phyloP scores from a whole-genome alignment of 2,797 vertebrate species.

The Delichon dasypus region DNA sequence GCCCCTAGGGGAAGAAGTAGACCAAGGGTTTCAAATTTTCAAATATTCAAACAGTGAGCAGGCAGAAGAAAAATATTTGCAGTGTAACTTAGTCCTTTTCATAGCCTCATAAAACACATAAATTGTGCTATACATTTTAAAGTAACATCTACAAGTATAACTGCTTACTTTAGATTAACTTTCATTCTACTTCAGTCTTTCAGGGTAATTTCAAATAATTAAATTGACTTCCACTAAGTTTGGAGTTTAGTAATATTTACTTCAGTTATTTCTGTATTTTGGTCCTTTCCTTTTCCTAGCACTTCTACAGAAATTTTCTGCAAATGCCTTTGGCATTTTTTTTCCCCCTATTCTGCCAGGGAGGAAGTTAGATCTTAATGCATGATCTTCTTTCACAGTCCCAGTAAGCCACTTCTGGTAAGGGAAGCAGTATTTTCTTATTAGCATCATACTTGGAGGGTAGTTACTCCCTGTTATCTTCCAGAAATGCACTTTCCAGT shows the following conservation, averaged over 20 bases:
- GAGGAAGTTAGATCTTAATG: neutral
- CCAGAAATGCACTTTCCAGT: neutral
- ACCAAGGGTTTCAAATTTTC: neutral
- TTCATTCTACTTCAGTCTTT: neutral
- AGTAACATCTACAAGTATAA: neutral
- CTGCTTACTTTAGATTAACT: neutral
- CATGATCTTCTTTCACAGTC: neutral
- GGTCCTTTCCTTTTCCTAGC: neutral
- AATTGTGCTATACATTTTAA: neutral
- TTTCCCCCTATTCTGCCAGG: neutral
- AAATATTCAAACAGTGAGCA: neutral
- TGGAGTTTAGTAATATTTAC: neutral
- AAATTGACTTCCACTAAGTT: neutral
- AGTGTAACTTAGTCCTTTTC: neutral
- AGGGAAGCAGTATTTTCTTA: neutral
- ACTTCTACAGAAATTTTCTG: neutral
- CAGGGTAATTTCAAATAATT: neutral
- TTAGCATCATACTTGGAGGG: neutral
- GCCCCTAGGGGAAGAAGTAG: neutral
- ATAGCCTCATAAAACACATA: neutral
- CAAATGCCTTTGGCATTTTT: neutral
- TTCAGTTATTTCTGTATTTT: neutral
- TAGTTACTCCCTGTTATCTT: neutral
- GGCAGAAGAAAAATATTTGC: neutral
- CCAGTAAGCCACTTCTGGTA: neutral